Evolutionary conservation across 1,140 invertebrate species (phyloP).

Genomic region (Pararge aegeria): DNA sequence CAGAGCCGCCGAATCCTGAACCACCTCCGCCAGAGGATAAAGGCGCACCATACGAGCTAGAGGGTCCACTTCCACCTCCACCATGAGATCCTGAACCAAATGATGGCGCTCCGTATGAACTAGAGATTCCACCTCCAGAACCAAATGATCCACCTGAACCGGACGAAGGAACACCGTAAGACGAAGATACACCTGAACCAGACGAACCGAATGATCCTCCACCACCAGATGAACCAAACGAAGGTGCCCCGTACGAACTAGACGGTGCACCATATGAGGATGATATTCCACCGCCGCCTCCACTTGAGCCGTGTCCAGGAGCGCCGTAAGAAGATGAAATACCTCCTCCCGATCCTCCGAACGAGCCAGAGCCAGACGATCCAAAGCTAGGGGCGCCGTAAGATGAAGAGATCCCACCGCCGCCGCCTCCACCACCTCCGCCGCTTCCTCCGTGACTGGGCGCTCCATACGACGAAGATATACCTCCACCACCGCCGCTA

Average conservation of each 20-base stretch:
- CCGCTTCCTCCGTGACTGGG: neutral
- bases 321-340: slow-evolving; percentile 27
- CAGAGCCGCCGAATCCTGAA: slow-evolving; percentile 53
- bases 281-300: slow-evolving; percentile 23
- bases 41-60: slow-evolving; percentile 52
- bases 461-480: neutral
- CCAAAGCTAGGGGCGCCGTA: slow-evolving; percentile 7
- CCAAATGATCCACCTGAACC: slow-evolving; percentile 31
- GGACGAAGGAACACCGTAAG: slow-evolving; percentile 7
- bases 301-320: slow-evolving; percentile 33
- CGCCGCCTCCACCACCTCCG: neutral
- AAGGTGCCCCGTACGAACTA: slow-evolving; percentile 49
- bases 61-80: slow-evolving; percentile 31
- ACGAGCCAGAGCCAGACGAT: slow-evolving; percentile 20
- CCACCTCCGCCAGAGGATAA: slow-evolving; percentile 18
- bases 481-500: neutral
- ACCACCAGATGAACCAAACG: slow-evolving; percentile 26
- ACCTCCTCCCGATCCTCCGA: slow-evolving; percentile 5
- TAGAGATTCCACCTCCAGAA: slow-evolving; percentile 41
- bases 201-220: slow-evolving; percentile 25
- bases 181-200: neutral
- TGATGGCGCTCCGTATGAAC: slow-evolving; percentile 51
- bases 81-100: neutral
- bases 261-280: slow-evolving; percentile 22
- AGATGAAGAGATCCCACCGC: neutral